A percentile compares a stretch with the other conserved stretches of the same genome.
These are phyloP conservation scores for Peromyscus polionotus DNA, from an alignment of 2,113 vertebrate genomes.

Conservation along the genomic window DNA sequence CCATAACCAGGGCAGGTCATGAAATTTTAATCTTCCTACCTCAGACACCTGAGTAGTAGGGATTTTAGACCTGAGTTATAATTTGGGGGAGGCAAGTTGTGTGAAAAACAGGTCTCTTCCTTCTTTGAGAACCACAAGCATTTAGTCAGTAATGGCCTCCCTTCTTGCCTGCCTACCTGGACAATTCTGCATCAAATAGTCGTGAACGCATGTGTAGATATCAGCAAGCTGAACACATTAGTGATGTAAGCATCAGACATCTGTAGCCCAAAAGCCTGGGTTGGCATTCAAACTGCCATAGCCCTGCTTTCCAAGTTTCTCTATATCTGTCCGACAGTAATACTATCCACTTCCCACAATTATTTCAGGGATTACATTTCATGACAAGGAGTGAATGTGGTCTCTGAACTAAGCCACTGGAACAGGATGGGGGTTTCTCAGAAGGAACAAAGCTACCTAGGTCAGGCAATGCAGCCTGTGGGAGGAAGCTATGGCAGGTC, in stretches of 20 bases:
- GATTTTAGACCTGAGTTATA: background rate
- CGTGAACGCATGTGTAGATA: accelerated
- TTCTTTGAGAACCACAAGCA: background rate
- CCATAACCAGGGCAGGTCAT: background rate
- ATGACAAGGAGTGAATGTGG: background rate
- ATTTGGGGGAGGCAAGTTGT: background rate
- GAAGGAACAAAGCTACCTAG: background rate
- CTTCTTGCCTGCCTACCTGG: background rate
- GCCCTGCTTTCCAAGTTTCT: background rate
- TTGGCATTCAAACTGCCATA: no score
- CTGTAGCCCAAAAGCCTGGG: background rate
- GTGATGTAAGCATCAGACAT: accelerated
- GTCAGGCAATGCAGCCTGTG: background rate
- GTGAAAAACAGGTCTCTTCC: background rate
- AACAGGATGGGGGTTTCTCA: background rate
- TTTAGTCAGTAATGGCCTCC: no score
- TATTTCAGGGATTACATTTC: background rate
- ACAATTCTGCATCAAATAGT: background rate
- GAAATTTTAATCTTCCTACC: background rate
- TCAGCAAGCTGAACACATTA: no score
- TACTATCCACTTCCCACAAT: background rate
- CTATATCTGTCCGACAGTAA: background rate
- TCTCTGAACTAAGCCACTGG: background rate
- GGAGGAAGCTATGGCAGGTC: background rate
- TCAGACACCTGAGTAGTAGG: no score